Evolutionary conservation across 2,113 vertebrate species (phyloP), one percentile per base, ranked within the genome.

Genomic region (Chrysemys picta): DNA sequence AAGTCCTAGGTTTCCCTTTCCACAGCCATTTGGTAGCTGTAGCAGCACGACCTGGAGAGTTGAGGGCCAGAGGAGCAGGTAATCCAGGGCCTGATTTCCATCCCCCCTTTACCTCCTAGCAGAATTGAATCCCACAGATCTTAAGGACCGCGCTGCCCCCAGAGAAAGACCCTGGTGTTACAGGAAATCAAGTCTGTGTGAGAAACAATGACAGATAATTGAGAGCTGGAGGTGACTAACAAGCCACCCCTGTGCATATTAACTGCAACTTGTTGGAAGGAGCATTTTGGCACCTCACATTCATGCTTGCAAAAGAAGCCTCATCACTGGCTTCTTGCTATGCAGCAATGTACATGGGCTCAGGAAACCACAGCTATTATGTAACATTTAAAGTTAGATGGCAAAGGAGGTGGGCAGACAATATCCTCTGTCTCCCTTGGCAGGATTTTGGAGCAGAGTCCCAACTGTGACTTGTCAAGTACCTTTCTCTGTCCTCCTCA

Each of bases 141-240:
- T 31, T 62, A 31, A 62, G 57, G 29, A 31, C 27, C 7, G 29
- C 57, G 31, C 57, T 62, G 27, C 29, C 29, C 57, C 57, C 27
- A 62, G 27, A 62, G 57, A 62, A 31, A 53, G 92, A 49, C 72
- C 80, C 38, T 80, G 84, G 78, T 91, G 72, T 76, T 93, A n/a
- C 1, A 29, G 88, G 78, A 89, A 93, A 50, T 42, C 76, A 1
- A 29, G 1, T 27, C 76, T 69, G 78, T 96, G 76, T 87, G 65
- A 80, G 81, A 82, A 89, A 83, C 89, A 90, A 4, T 38, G 75
- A 79, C 85, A 47, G 38, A n/a, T 95, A 94, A 95, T 88, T 94
- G 89, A 90, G 57, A 59, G 59, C 49, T 95, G 49, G 80, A 53
- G 69, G 82, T 86, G 82, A 62, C 88, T 82, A 81, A 45, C 53